Evolutionary conservation across 2,797 vertebrate genomes (phyloP).

Genomic region (Alca torda): DNA sequence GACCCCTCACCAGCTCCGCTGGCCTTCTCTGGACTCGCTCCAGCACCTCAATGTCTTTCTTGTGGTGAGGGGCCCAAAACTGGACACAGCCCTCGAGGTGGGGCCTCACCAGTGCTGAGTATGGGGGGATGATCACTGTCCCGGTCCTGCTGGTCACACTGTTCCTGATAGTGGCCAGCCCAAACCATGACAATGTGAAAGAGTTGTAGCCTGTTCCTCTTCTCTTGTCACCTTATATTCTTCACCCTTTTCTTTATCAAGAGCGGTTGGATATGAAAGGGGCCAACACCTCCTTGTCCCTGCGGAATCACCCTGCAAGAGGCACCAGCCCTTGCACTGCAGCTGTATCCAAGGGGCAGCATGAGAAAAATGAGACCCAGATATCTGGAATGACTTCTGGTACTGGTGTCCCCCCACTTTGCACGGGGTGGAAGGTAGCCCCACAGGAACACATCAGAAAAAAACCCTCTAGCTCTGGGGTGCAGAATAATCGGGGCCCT

Average conservation of each 20-base stretch:
- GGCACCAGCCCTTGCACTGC: not conserved
- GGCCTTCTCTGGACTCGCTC: not conserved
- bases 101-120: not conserved
- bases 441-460: not conserved
- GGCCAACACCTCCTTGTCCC: not conserved
- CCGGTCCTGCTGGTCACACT: not conserved
- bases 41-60: not conserved
- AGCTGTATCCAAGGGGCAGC: not conserved
- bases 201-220: not conserved
- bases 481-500: not conserved
- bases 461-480: not conserved
- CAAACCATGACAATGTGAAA: not conserved
- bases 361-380: not conserved
- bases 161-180: not conserved
- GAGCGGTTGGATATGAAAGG: not conserved
- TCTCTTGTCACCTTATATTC: not conserved
- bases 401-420: not conserved
- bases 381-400: not conserved
- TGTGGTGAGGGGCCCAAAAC: not conserved
- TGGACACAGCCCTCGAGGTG: not conserved
- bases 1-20: not conserved
- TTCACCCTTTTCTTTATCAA: not conserved
- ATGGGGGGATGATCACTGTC: not conserved
- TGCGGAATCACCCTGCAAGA: not conserved
- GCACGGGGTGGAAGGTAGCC: not conserved